A percentile compares a stretch with the other conserved stretches of the same genome.
phyloP scores from a whole-genome alignment of 2,888 invertebrate species.

The Archips xylosteana region DNA sequence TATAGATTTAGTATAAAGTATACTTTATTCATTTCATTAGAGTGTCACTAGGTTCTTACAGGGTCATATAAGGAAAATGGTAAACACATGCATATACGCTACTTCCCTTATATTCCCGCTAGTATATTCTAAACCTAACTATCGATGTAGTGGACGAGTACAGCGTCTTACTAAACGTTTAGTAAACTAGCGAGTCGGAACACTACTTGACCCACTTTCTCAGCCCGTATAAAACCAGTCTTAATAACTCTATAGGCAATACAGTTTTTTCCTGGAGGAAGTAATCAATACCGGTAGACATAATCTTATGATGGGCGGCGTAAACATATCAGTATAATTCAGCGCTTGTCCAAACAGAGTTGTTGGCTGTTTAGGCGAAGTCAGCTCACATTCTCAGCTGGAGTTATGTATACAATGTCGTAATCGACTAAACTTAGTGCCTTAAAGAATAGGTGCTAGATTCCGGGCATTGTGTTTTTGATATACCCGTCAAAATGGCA shows the following conservation, averaged over 20 bases:
- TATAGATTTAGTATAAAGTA: too few relatives aligned
- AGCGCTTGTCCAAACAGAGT: constrained; percentile 31
- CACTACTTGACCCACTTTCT: too few relatives aligned
- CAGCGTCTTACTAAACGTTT: too few relatives aligned
- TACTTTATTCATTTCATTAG: too few relatives aligned
- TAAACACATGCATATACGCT: too few relatives aligned
- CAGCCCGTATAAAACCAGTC: neutral
- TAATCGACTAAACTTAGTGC: constrained; percentile 18
- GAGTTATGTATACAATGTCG: constrained; percentile 21
- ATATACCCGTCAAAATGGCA: neutral
- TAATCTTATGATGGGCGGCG: constrained; percentile 20
- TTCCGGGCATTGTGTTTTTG: neutral
- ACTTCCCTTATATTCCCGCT: too few relatives aligned
- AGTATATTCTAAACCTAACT: too few relatives aligned
- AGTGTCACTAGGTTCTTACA: too few relatives aligned
- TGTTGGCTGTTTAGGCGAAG: constrained; percentile 15
- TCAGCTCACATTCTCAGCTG: neutral
- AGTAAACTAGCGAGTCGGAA: too few relatives aligned
- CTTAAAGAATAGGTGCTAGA: neutral
- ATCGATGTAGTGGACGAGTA: too few relatives aligned
- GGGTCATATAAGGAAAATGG: too few relatives aligned
- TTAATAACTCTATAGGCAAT: neutral
- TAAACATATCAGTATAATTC: constrained; percentile 33
- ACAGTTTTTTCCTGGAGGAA: constrained; percentile 7
- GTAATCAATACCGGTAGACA: constrained; percentile 31